Conservation (phyloP, 2,888 invertebrate species). For the Sarcophaga subvicina region DNA sequence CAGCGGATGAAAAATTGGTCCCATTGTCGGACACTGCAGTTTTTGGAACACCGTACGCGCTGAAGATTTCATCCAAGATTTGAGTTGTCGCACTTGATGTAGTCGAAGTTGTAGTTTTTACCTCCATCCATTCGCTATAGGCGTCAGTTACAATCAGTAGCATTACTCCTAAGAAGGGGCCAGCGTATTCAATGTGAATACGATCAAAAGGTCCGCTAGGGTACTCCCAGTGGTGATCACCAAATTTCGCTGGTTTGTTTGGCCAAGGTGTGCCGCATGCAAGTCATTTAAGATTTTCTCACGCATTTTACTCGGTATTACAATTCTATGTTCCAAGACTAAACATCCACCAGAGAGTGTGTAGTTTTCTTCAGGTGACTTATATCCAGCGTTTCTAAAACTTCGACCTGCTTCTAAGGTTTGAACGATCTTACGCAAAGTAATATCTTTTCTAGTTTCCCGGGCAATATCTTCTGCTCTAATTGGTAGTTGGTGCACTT, state of each 20-base stretch:
- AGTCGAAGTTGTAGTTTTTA: background rate
- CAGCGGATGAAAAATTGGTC: conserved; percentile 50
- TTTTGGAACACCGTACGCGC: conserved; percentile 70
- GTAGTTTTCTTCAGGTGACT: conserved; percentile 37
- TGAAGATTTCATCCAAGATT: conserved; percentile 67
- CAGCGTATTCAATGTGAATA: conserved; percentile 77
- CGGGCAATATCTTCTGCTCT: conserved; percentile 41
- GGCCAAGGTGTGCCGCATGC: background rate
- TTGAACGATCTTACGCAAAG: conserved; percentile 56
- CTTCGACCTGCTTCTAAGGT: conserved; percentile 41
- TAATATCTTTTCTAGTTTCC: conserved; percentile 57
- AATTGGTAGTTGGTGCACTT: conserved; percentile 65
- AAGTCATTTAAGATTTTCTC: conserved; percentile 2
- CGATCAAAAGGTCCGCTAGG: conserved; percentile 36
- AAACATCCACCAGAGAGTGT: conserved; percentile 16
- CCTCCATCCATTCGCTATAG: conserved; percentile 51
- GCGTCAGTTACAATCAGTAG: conserved; percentile 72
- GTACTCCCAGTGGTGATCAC: conserved; percentile 41
- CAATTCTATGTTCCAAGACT: conserved; percentile 24
- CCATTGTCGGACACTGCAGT: conserved; percentile 71
- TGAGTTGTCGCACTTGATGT: conserved; percentile 39
- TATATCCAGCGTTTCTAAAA: conserved; percentile 33
- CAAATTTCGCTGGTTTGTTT: conserved; percentile 16
- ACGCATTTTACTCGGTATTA: conserved; percentile 2
- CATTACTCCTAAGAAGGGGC: conserved; percentile 75